phyloP scores from a whole-genome alignment of 2,113 vertebrate genomes.

The Cyanocitta stelleri region DNA sequence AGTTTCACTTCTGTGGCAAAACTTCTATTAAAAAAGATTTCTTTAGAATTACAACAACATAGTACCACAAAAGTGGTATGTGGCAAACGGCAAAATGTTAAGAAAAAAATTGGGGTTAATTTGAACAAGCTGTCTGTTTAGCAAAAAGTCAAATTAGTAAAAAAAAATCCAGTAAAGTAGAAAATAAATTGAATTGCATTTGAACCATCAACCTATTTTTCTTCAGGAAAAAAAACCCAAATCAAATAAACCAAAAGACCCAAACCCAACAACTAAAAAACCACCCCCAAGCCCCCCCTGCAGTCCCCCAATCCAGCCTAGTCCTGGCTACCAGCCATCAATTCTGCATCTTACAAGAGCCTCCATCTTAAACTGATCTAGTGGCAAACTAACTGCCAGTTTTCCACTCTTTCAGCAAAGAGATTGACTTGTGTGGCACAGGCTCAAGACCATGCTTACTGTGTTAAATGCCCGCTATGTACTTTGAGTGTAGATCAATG shows the following conservation, averaged over 20 bases:
- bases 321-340: not conserved
- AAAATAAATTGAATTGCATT: not conserved
- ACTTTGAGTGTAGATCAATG: not conserved
- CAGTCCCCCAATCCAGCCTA: rapidly evolving
- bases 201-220: not conserved
- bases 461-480: not conserved
- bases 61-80: not conserved
- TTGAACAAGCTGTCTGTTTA: not conserved
- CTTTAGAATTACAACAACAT: not conserved
- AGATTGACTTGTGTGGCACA: not conserved
- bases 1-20: not conserved
- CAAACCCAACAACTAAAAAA: not conserved
- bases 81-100: not conserved
- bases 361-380: not conserved
- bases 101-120: not conserved
- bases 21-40: not conserved
- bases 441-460: not conserved
- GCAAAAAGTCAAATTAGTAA: not conserved
- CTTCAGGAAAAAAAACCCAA: not conserved
- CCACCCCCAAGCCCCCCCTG: rapidly evolving
- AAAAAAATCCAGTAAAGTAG: not conserved
- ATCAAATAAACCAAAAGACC: not conserved
- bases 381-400: not conserved
- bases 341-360: not conserved
- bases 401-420: not conserved